These are phyloP conservation scores for Athalia rosae DNA, from an alignment of 2,888 invertebrate genomes.

Conservation along the genomic window DNA sequence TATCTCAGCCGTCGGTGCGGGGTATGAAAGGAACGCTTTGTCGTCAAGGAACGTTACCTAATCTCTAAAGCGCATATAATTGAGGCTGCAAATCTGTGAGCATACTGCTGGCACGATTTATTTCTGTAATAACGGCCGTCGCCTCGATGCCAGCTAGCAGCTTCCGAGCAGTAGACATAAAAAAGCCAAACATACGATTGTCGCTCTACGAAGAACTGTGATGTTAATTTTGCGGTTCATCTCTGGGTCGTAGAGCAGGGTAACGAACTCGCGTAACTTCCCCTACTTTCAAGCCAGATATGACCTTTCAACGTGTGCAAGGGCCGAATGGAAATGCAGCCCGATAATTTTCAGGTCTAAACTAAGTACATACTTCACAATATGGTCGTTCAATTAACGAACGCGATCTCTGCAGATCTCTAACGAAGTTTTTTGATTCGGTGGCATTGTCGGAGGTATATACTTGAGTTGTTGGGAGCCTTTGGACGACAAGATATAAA, in stretches of 20 bases:
- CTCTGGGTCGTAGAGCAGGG: conserved; percentile 17
- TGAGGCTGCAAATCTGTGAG: conserved; percentile 24
- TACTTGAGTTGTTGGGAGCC: neutral
- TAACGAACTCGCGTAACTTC: conserved; percentile 28
- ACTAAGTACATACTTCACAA: conserved; percentile 8
- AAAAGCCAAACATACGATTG: neutral
- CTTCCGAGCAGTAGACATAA: conserved; percentile 25
- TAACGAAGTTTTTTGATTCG: too few species aligned
- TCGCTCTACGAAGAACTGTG: conserved; percentile 11
- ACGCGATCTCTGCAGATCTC: too few species aligned
- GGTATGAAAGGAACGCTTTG: conserved; percentile 14
- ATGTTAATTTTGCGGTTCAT: conserved; percentile 33
- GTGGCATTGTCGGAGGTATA: too few species aligned
- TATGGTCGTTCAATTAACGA: too few species aligned
- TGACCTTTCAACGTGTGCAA: neutral
- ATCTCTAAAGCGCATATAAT: conserved; percentile 39
- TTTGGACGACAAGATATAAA: neutral
- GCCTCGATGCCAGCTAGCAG: conserved; percentile 31
- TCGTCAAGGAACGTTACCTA: conserved; percentile 38
- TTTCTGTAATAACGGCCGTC: conserved; percentile 26
- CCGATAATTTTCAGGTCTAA: conserved; percentile 4
- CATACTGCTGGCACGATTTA: conserved; percentile 21
- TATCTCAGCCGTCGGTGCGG: conserved; percentile 6
- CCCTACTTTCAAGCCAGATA: neutral
- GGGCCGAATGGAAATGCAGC: neutral